Percentiles rank a stretch among this genome's conserved stretches.
Conservation (phyloP, 2,797 vertebrate genomes). For the Eidolon dupreanum region DNA sequence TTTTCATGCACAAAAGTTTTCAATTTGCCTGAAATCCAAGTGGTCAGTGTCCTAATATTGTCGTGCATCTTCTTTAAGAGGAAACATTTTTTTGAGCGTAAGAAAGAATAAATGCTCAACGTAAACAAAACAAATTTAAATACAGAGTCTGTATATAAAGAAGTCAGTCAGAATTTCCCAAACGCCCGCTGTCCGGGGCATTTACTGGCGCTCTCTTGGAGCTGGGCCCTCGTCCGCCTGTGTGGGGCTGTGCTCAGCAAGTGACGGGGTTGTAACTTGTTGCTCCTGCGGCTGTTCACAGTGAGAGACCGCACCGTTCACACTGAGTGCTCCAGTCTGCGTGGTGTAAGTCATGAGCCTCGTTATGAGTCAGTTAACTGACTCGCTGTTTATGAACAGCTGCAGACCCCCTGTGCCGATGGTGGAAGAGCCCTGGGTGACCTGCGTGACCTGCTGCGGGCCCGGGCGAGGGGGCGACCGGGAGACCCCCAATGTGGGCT, state of each 20-base stretch:
- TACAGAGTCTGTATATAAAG: neutral
- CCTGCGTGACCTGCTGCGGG: neutral
- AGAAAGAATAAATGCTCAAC: neutral
- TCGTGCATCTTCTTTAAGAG: neutral
- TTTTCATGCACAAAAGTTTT: neutral
- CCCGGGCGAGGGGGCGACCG: fast-evolving
- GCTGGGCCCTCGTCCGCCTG: neutral
- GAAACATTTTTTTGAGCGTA: neutral
- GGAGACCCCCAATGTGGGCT: neutral
- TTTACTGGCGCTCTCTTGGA: neutral
- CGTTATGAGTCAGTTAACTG: neutral
- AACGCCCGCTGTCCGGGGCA: neutral
- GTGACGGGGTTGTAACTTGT: neutral
- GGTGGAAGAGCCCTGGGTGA: neutral
- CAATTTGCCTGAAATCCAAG: neutral
- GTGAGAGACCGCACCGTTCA: neutral
- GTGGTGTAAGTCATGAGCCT: neutral
- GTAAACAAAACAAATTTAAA: neutral
- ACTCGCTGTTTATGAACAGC: neutral
- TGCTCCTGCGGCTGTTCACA: neutral
- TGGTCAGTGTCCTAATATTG: neutral
- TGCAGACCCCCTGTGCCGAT: too few relatives aligned
- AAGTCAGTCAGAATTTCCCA: neutral
- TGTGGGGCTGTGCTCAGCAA: too few relatives aligned
- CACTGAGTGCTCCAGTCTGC: neutral